phyloP scores from a whole-genome alignment of 2,113 vertebrate species.

The Sus scrofa region T2T-Sscrofa CM000817.6:44576001-44576500 shows the following conservation, averaged over 20 bases:
- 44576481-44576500: no score
- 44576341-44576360: neutral
- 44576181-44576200: rapidly evolving
- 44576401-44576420: rapidly evolving
- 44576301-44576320: no score
- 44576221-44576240: rapidly evolving
- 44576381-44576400: neutral
- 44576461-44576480: rapidly evolving
- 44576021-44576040: neutral
- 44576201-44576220: no score
- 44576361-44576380: no score
- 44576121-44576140: neutral
- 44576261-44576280: neutral
- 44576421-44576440: neutral
- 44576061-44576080: neutral
- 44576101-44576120: neutral
- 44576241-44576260: rapidly evolving
- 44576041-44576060: no score
- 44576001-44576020: neutral
- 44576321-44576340: no score
- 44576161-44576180: rapidly evolving
- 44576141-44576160: rapidly evolving
- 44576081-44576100: no score
- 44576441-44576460: neutral
- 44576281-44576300: rapidly evolving